Conservation (phyloP, 2,113 vertebrate genomes). For the Bungarus multicinctus region DNA sequence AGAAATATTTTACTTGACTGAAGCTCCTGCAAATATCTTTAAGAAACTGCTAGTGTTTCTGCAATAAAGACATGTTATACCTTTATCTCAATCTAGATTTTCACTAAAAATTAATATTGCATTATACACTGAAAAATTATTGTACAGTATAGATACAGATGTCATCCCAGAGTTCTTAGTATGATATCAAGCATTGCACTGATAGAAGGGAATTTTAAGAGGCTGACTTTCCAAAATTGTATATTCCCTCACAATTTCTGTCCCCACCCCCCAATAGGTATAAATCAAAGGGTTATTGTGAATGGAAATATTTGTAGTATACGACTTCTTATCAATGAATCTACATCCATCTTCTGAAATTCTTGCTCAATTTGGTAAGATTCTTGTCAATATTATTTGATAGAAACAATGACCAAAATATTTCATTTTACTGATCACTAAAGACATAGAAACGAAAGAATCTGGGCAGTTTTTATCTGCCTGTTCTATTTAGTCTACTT, state of each 20-base stretch:
- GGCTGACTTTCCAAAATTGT: background rate
- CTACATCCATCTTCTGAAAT: background rate
- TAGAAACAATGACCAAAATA: background rate
- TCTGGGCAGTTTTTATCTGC: background rate
- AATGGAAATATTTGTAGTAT: background rate
- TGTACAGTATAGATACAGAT: background rate
- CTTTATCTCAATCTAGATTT: conserved; percentile 34
- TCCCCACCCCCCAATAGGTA: background rate
- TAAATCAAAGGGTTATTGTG: background rate
- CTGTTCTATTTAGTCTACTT: background rate
- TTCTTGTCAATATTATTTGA: background rate
- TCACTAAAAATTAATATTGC: conserved; percentile 42
- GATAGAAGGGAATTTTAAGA: background rate
- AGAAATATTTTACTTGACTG: conserved; percentile 60
- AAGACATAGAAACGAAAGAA: background rate
- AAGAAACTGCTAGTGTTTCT: conserved; percentile 25
- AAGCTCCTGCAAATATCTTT: conserved; percentile 42
- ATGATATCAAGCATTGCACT: background rate
- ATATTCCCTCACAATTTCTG: background rate
- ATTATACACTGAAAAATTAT: conserved; percentile 41
- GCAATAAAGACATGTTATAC: conserved; percentile 23
- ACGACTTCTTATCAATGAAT: background rate
- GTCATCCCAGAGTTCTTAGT: conserved; percentile 29
- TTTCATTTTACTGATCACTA: background rate
- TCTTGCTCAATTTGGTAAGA: background rate